These are phyloP conservation scores for Triplophysa siluroides DNA, from an alignment of 2,113 vertebrate genomes.

Conservation along the genomic window DNA sequence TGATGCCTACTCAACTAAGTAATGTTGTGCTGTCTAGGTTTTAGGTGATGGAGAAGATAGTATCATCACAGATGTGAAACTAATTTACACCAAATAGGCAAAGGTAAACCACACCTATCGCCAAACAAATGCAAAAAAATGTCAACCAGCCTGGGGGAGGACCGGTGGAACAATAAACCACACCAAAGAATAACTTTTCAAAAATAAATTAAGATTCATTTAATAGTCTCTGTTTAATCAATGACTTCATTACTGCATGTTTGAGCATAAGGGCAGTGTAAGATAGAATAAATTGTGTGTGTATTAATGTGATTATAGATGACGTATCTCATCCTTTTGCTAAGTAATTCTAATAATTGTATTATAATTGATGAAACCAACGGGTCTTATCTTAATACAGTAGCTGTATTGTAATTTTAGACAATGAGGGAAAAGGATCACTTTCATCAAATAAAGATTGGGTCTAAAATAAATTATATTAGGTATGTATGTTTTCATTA, in stretches of 20 bases:
- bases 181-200: conserved; percentile 9
- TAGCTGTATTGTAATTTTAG: too few species aligned
- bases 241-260: background rate
- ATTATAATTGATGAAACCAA: too few species aligned
- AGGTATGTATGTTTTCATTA: too few species aligned
- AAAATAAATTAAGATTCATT: background rate
- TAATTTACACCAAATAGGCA: background rate
- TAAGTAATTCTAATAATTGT: background rate
- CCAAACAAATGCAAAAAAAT: conserved; percentile 6
- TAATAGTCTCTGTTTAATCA: background rate
- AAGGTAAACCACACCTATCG: background rate
- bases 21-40: too few species aligned
- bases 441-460: too few species aligned
- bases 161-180: too few species aligned
- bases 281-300: background rate
- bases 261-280: background rate
- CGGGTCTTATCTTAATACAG: too few species aligned
- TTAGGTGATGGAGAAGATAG: background rate
- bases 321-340: background rate
- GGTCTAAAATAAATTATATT: too few species aligned
- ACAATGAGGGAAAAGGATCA: too few species aligned
- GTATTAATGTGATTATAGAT: background rate
- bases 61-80: background rate
- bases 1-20: too few species aligned
- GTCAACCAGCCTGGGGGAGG: too few species aligned